phyloP scores from a whole-genome alignment of 2,797 vertebrate genomes.

The Lemur catta region DNA sequence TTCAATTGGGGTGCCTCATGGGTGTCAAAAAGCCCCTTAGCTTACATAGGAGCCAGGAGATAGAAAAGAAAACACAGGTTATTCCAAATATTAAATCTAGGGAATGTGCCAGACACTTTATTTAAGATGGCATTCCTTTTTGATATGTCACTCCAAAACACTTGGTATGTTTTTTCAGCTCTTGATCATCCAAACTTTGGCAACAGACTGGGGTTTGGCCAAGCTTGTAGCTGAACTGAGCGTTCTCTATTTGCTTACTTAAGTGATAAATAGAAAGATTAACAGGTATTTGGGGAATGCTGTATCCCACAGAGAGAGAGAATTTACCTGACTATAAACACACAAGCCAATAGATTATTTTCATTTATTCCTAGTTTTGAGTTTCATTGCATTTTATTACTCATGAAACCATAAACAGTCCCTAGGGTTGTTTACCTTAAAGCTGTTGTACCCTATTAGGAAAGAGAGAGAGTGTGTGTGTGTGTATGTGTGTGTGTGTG shows the following conservation, averaged over 20 bases:
- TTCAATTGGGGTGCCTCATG: accelerated
- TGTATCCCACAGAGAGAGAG: background rate
- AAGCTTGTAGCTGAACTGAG: background rate
- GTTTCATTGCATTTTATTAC: constrained; percentile 27
- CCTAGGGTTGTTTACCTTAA: constrained; percentile 9
- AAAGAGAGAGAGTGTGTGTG: background rate
- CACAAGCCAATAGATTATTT: constrained; percentile 33
- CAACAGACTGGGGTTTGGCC: background rate
- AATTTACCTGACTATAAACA: constrained; percentile 30
- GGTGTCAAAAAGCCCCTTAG: background rate
- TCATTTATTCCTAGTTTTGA: constrained; percentile 25
- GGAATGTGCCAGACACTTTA: background rate
- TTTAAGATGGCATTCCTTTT: constrained; percentile 2
- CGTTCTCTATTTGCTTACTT: constrained; percentile 51
- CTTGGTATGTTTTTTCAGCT: constrained; percentile 27
- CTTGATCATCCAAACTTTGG: constrained; percentile 32
- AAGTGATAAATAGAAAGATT: constrained; percentile 62
- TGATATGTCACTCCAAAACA: background rate
- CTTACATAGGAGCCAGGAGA: background rate
- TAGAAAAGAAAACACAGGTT: background rate
- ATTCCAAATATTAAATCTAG: background rate
- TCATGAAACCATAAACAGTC: constrained; percentile 13
- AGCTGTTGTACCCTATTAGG: background rate
- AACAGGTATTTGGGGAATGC: constrained; percentile 56
- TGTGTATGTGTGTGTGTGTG: background rate